Evolutionary conservation across 2,888 invertebrate species (phyloP), one percentile per base, ranked within the genome.

Genomic region (Dryadula phaetusa): DNA sequence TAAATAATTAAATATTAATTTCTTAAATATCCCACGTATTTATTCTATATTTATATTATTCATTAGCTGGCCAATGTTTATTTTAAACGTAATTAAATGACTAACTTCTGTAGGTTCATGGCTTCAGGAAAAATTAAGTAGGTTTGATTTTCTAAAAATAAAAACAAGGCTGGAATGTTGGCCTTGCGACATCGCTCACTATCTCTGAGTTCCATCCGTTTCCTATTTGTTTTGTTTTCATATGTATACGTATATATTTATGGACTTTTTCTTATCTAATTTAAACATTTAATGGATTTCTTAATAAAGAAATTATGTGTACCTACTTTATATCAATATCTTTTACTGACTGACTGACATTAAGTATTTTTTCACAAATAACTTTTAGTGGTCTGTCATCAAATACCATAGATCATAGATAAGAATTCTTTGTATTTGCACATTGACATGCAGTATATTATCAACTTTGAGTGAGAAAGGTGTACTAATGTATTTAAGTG

Each of bases 111-210:
- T 40, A 58, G 60, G 42, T 28, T 62, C 68, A 70, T 37, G 71
- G 70, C 56, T 62, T 63, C 40, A 72, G 70, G 70, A 62, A 67
- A 70, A 67, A 62, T 58, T 12, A 60, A 64, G 71, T 64, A 67
- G 20, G 69, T 71, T 67, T 72, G 67, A 74, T 75, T 74, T 77
- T 80, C 80, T 82, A 81, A 78, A 82, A 79, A 80, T 82, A 82
- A 72, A 70, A 54, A 42, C 79, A 76, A 81, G 81, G 81, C 71
- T 76, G 70, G 72, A 69, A 69, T 64, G 65, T 62, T 66, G 77
- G 72, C 79, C 81, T 80, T 77, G 79, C 71, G 62, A 68, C 67
- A 72, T 69, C 67, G 70, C 62, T 75, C 72, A 64, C 75, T 81
- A 80, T 81, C 80, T 76, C 75, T 68, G 71, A 66, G 65, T 63